Conservation (phyloP, 2,113 vertebrate species). For the Lophura nycthemera region DNA sequence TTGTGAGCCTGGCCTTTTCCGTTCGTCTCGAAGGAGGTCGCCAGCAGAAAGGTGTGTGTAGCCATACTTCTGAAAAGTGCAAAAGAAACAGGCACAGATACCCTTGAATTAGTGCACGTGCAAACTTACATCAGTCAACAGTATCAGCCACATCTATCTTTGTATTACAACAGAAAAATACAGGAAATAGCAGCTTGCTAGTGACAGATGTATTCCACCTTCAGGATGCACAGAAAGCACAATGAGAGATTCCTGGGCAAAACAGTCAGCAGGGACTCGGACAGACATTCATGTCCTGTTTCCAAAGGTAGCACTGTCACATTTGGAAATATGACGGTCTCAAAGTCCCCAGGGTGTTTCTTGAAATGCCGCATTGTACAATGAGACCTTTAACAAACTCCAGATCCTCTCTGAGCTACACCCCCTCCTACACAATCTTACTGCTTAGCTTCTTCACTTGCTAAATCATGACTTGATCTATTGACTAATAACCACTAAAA, state of each 20-base stretch:
- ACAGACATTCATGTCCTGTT: background rate
- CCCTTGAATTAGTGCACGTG: background rate
- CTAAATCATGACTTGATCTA: background rate
- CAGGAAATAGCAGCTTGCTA: background rate
- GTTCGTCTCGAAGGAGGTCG: constrained; percentile 93
- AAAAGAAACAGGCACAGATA: background rate
- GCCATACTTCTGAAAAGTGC: constrained; percentile 83
- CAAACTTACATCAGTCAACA: background rate
- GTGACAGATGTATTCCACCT: background rate
- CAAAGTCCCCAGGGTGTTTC: background rate
- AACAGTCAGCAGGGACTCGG: background rate
- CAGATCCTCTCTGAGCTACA: background rate
- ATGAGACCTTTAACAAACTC: background rate
- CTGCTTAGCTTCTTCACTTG: background rate
- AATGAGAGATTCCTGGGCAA: background rate
- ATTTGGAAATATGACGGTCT: background rate
- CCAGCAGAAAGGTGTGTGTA: constrained; percentile 97
- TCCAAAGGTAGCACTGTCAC: background rate
- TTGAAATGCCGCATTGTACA: background rate
- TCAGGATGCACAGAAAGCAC: background rate
- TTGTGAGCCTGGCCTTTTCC: constrained; percentile 87
- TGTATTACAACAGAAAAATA: background rate
- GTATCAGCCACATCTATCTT: background rate
- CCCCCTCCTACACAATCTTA: background rate
- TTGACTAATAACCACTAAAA: too few species aligned